Evolutionary conservation across 2,797 vertebrate genomes (phyloP), one percentile per base, ranked within the genome.

Genomic region (Phataginus tetradactyla): DNA sequence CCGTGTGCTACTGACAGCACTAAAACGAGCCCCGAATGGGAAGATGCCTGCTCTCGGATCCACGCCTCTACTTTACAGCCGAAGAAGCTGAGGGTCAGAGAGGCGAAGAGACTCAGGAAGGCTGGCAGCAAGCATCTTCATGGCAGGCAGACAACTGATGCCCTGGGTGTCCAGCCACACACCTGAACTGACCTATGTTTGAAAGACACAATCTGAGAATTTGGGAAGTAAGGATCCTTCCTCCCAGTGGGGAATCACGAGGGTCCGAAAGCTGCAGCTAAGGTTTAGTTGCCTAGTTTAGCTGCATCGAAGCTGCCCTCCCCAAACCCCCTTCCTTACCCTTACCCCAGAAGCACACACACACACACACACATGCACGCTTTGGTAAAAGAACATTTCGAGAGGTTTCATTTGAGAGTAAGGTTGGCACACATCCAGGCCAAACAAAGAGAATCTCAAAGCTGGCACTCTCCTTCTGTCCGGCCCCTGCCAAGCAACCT

Each of bases 391-490:
- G 12, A 74, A 84, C 89, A 69, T 94, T 96, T 95, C 80, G 87
- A 53, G 92, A 90, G 90, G 80, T 93, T 94, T 74, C 90, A 49
- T 84, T 94, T 42, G 68, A 72, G 69, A 94, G 91, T 85, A 79
- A 80, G 53, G 63, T 94, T 97, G 88, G 83, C 89, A 74, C n/a
- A 29, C 10, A 69, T 90, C 95, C 94, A 97, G 79, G 49, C 34
- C 90, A 96, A 97, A 96, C 89, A 96, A 86, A 95, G 81, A 86
- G 90, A 75, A 89, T 81, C 88, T 89, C 74, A 27, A 45, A 53
- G 27, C 37, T 3, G 29, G 84, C 64, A 23, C 32, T 66, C 34
- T 78, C 14, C 61, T 86, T 37, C 32, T 39, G 42, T 5, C 0
- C 0, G 10, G 25, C 4, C 20, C 11, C 74, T 93, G 88, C 86